Evolutionary conservation across 2,113 vertebrate genomes (phyloP), one percentile per base, ranked within the genome.

Genomic region (Mus spicilegus): DNA sequence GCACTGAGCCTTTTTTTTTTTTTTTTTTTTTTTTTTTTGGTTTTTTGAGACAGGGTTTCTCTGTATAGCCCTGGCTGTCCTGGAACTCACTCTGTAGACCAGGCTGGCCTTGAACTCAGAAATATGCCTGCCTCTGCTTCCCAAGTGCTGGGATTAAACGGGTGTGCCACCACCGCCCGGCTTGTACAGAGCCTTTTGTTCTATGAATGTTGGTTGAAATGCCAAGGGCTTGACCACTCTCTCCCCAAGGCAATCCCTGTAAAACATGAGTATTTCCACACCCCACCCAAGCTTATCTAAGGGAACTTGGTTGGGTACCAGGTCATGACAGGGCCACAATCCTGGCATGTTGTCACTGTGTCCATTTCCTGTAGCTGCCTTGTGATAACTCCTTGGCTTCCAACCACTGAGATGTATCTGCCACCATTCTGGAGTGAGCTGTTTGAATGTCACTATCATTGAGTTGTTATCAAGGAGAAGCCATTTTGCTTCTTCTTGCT

Each of bases 331-430:
- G 14, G 20, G 42, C 72, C 28, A 11, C 1, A 63, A 19, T 22
- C 5, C 1, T 4, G 10, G 13, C 22, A 1, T 36, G 70, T 3
- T 3, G 0, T 5, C 12, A 51, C 20, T n/a, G 26, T 9, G 2
- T 56, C 1, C 16, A 54, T 36, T 90, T 82, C 49, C 94, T 12
- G 26, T 19, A 51, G 49, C 26, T 63, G 33, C 7, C 51, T 28
- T 49, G 20, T 58, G 33, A 36, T 30, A 65, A 36, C 36, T 36
- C 49, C 16, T 33, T 36, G 36, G 49, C 89, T 85, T 56, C 33
- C 26, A 63, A 36, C 75, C 80, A 56, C 54, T 73, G 78, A 80
- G 42, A 56, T 70, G 14, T 61, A 58, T 58, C 81, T n/a, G n/a
- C 81, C 51, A 39, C 58, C 5, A 5, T 75, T 77, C 58, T 76